Evolutionary conservation across 2,797 vertebrate genomes (phyloP), one percentile per base, ranked within the genome.

Genomic region (Poecilia velifera): DNA sequence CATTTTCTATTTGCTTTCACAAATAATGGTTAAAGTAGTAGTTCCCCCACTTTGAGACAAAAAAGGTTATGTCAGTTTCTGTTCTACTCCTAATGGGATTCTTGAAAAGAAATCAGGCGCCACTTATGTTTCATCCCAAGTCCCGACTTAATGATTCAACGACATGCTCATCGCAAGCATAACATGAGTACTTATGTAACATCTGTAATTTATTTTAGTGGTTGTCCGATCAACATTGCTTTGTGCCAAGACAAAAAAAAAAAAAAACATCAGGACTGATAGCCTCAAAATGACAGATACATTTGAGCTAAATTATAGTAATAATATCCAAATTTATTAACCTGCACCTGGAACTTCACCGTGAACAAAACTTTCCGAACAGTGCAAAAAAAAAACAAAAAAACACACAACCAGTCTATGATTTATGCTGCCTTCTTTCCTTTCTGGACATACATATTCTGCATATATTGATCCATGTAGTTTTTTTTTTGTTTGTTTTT

Each of bases 401-500:
- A 72, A 0, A 49, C 39, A 86, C 41, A 39, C 34, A 76, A 66
- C 47, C 79, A 73, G 70, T 46, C 74, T 75, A 55, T 80, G 43
- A 77, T 78, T 78, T 28, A 73, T 46, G 55, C 77, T 25, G 72
- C 70, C 84, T 76, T 47, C 51, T 36, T 79, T 43, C 80, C 72
- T 62, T 85, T 77, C 59, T 59, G 76, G 53, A 83, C 22, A 79
- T 79, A 66, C 68, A 64, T 46, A 43, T 36, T 25, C 25, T 20
- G 22, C 81, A 18, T 73, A 41, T 45, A 47, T 41, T 34, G 51
- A 86, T 53, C 51, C 8, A 79, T 31, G 51, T 28, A 39, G 20
- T 70, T 10, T 79, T 84, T 85, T 87, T 51, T 51, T 70, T 10
- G 78, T 84, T 85, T 70, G 8, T 79, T 84, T 85, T 87, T 51